A percentile compares a stretch with the other conserved stretches of the same genome.
Conservation (phyloP, 2,797 vertebrate species). For the Helicolenus hilgendorfi region DNA sequence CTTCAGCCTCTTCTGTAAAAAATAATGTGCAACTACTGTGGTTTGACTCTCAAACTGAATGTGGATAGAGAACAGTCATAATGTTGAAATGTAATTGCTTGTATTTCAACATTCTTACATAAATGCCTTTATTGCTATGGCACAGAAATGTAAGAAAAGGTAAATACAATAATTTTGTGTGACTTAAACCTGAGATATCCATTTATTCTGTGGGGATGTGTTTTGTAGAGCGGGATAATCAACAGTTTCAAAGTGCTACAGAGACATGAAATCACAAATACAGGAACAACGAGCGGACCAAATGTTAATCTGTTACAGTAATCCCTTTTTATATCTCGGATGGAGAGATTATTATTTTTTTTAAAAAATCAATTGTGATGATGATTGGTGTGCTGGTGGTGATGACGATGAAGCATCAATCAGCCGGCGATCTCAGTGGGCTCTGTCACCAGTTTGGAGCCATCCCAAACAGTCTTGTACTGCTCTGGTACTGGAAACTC, state of each 20-base stretch:
- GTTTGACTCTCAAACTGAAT: background rate
- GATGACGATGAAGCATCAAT: conserved; percentile 48
- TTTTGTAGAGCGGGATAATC: background rate
- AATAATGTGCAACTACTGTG: background rate
- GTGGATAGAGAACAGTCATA: background rate
- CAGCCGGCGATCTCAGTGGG: conserved; percentile 97
- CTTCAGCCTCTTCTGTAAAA: background rate
- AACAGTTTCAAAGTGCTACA: conserved; percentile 52
- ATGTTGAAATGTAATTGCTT: background rate
- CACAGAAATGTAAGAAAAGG: conserved; percentile 53
- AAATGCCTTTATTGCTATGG: conserved; percentile 59
- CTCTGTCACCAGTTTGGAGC: conserved; percentile 96
- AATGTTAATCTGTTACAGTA: background rate
- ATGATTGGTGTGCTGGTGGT: background rate
- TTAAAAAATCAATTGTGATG: background rate
- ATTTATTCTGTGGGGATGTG: conserved; percentile 9
- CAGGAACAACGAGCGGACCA: conserved; percentile 7
- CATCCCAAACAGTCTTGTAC: conserved; percentile 98
- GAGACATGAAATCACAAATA: conserved; percentile 27
- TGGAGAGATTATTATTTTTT: background rate
- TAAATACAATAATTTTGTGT: background rate
- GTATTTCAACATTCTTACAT: conserved; percentile 17
- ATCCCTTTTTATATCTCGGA: conserved; percentile 30
- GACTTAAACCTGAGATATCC: conserved; percentile 4
- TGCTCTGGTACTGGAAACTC: conserved; percentile 99